Evolutionary conservation across 2,797 vertebrate genomes (phyloP).

Genomic region (Buphagus erythrorhynchus): DNA sequence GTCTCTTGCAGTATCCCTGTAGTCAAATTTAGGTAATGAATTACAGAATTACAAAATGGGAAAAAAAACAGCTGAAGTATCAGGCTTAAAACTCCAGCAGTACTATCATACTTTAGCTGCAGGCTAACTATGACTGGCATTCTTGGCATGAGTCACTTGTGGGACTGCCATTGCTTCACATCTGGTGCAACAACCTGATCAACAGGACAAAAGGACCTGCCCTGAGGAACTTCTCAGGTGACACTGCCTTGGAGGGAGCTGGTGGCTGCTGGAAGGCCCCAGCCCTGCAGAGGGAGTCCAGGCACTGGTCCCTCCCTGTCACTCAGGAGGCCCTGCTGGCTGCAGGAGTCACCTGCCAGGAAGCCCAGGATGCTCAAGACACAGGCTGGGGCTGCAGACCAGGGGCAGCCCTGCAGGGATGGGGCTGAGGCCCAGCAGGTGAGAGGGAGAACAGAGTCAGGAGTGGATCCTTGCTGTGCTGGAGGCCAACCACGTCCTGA

Average conservation of each 20-base stretch:
- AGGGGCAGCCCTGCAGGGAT: not conserved
- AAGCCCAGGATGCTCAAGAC: not conserved
- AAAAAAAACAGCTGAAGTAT: not conserved
- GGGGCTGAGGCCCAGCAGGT: not conserved
- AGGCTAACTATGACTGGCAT: not conserved
- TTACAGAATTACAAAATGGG: not conserved
- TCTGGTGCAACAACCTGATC: not conserved
- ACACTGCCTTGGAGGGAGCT: not conserved
- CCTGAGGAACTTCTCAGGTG: not conserved
- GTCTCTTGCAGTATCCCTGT: not conserved
- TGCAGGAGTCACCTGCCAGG: not conserved
- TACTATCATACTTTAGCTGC: not conserved
- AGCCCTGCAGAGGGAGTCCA: not conserved
- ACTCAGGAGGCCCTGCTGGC: not conserved
- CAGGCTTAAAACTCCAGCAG: not conserved
- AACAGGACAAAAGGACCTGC: not conserved
- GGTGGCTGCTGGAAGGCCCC: not conserved
- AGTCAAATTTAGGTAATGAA: not conserved
- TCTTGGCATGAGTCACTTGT: not conserved
- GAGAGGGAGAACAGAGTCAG: not conserved
- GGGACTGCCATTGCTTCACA: not conserved
- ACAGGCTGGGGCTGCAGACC: not conserved
- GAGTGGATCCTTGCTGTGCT: not conserved
- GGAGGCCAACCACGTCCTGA: rapidly evolving
- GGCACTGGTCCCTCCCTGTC: not conserved